Conservation (phyloP, 1,140 invertebrate genomes). For the Pararge aegeria region DNA sequence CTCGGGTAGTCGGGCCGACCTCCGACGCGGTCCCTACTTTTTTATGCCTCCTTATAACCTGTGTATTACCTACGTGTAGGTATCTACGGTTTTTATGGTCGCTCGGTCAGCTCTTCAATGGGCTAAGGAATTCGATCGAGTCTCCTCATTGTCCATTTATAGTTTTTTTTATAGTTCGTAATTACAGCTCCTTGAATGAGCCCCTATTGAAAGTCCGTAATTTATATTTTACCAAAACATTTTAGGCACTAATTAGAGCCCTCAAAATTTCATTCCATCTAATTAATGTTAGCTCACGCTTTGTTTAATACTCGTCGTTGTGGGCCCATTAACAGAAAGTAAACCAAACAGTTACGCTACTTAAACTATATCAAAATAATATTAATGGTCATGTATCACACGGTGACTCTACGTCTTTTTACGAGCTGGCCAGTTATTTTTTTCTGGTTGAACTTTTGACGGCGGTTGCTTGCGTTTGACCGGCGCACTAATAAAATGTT, state of each 20-base stretch:
- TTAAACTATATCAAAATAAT: constrained; percentile 7
- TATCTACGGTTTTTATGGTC: constrained; percentile 78
- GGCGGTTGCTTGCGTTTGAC: constrained; percentile 76
- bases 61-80: constrained; percentile 78
- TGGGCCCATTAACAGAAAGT: not conserved
- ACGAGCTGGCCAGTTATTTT: constrained; percentile 75
- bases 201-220: constrained; percentile 37
- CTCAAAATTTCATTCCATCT: constrained; percentile 19
- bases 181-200: constrained; percentile 55
- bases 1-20: constrained; percentile 76
- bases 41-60: constrained; percentile 78
- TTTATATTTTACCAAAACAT: constrained; percentile 27
- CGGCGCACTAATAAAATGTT: constrained; percentile 79
- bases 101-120: constrained; percentile 77
- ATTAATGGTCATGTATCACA: constrained; percentile 33
- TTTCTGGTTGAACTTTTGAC: constrained; percentile 74
- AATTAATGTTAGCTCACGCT: constrained; percentile 10
- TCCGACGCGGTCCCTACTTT: constrained; percentile 76
- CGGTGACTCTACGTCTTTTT: constrained; percentile 71
- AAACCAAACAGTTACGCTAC: not conserved
- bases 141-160: constrained; percentile 63
- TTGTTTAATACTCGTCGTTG: too few species aligned
- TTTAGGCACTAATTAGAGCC: constrained; percentile 25
- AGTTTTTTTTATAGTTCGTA: constrained; percentile 51
- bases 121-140: constrained; percentile 78